A percentile compares a stretch with the other conserved stretches of the same genome.
Evolutionary conservation across 2,797 vertebrate genomes (phyloP).

Genomic region (Remorina albescens): DNA sequence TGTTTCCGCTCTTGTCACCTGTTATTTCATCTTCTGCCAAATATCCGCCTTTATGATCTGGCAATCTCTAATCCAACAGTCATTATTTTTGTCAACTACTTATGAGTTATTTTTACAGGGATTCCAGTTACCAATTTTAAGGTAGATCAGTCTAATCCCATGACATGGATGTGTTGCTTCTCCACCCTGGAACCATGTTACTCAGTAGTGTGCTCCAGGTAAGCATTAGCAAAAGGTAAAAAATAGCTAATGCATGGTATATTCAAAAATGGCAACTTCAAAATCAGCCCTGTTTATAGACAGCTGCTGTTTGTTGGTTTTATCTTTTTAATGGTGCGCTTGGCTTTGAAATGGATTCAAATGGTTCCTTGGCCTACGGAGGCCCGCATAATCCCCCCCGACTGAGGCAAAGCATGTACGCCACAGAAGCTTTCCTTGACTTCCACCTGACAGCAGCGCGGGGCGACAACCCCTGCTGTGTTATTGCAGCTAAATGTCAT

Average conservation of each 20-base stretch:
- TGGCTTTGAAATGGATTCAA: constrained; percentile 35
- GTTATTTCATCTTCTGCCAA: constrained; percentile 31
- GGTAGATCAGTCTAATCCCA: constrained; percentile 69
- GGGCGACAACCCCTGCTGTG: constrained; percentile 12
- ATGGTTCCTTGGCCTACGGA: constrained; percentile 26
- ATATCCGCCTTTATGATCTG: constrained; percentile 10
- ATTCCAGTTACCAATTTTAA: constrained; percentile 59
- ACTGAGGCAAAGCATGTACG: constrained; percentile 31
- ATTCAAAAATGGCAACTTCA: constrained; percentile 66
- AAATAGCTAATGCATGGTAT: constrained; percentile 44
- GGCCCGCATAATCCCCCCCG: constrained; percentile 54
- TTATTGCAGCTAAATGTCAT: constrained; percentile 18
- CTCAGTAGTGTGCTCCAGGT: constrained; percentile 50
- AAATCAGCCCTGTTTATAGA: constrained; percentile 43
- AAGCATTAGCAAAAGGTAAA: constrained; percentile 43
- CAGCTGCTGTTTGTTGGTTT: constrained; percentile 10
- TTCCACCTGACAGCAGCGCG: background rate
- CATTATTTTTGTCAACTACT: constrained; percentile 60
- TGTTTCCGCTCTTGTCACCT: background rate
- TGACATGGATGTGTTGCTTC: constrained; percentile 57
- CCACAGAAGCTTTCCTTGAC: constrained; percentile 31
- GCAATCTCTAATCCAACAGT: constrained; percentile 34
- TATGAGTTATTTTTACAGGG: constrained; percentile 58
- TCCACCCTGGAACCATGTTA: constrained; percentile 42
- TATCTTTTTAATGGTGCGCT: background rate